A percentile compares a stretch with the other conserved stretches of the same genome.
These are phyloP conservation scores for Cantharis lateralis DNA, from an alignment of 2,888 invertebrate species.

Conservation along the genomic window DNA sequence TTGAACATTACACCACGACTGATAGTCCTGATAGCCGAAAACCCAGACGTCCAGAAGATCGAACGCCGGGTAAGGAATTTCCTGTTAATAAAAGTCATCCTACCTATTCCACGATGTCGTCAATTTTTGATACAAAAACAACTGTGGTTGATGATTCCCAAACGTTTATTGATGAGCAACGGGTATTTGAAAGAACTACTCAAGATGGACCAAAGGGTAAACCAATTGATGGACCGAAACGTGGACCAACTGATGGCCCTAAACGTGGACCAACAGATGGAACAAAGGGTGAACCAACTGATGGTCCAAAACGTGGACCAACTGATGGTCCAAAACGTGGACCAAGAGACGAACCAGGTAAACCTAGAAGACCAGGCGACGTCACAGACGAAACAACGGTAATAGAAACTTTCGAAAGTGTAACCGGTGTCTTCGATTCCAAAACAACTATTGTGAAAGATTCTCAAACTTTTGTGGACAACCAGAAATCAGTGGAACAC, in stretches of 20 bases:
- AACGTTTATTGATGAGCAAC: slow-evolving; percentile 7
- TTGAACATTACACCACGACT: slow-evolving; percentile 13
- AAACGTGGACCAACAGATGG: neutral
- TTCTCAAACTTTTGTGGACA: slow-evolving; percentile 41
- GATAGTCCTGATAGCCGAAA: neutral
- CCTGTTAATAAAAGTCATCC: slow-evolving; percentile 3
- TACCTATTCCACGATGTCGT: neutral
- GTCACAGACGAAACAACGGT: slow-evolving; percentile 38
- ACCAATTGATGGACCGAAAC: neutral
- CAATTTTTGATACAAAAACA: neutral
- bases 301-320: neutral
- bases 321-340: neutral
- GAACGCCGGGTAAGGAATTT: neutral
- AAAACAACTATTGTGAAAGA: slow-evolving; percentile 44
- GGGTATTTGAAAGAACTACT: neutral
- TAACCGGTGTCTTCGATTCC: slow-evolving; percentile 40
- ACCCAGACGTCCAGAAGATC: slow-evolving; percentile 8
- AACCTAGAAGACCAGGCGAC: neutral
- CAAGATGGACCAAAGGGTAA: slow-evolving; percentile 12
- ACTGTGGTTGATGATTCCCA: slow-evolving; percentile 12
- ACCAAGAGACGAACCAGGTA: neutral
- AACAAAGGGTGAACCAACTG: neutral
- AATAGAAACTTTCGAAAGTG: slow-evolving; percentile 40
- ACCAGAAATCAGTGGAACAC: slow-evolving; percentile 43
- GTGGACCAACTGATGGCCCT: neutral